Conservation (phyloP, 53 echinoderm and acorn worm genomes). For the Antedon mediterranea region DNA sequence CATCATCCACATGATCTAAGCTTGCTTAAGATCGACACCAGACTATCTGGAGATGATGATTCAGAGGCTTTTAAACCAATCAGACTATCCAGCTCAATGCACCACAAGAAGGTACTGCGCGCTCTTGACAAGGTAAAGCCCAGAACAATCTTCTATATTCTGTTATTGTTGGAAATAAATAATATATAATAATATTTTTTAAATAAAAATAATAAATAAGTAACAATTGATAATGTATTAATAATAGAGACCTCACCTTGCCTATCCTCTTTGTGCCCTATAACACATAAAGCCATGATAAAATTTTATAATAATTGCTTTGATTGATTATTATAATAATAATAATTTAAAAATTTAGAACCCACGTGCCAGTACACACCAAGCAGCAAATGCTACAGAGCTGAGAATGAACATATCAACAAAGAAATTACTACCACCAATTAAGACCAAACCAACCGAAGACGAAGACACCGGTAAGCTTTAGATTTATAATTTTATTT, state of each 20-base stretch:
- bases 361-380: not conserved
- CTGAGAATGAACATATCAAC: not conserved
- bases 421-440: not conserved
- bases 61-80: not conserved
- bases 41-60: not conserved
- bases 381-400: not conserved
- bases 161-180: too few relatives aligned
- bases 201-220: too few relatives aligned
- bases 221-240: too few relatives aligned
- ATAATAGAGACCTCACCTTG: too few relatives aligned
- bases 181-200: too few relatives aligned
- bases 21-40: not conserved
- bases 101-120: not conserved
- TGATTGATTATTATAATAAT: too few relatives aligned
- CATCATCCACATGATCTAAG: not conserved
- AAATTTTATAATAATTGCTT: too few relatives aligned
- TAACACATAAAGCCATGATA: too few relatives aligned
- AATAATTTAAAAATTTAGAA: not conserved
- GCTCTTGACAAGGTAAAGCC: not conserved
- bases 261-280: too few relatives aligned
- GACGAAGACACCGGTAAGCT: not conserved
- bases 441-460: not conserved
- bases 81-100: not conserved
- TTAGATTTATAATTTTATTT: too few relatives aligned
- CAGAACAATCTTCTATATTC: too few relatives aligned